Evolutionary conservation across 2,113 vertebrate species (phyloP).

Genomic region (Bufo bufo): DNA sequence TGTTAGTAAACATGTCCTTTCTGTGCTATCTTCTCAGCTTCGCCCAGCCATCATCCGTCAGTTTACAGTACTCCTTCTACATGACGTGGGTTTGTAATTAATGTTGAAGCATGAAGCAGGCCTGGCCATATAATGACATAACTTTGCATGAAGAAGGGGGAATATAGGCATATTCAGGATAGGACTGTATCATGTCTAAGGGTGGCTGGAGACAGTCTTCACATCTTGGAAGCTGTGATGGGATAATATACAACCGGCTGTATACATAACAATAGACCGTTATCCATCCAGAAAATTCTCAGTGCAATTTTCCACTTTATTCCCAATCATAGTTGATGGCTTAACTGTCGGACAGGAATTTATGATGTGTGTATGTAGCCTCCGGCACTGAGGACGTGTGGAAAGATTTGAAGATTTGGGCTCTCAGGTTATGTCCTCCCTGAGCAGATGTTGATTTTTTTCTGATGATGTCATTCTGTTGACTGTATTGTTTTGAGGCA

Average conservation of each 20-base stretch:
- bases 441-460: constrained; percentile 26
- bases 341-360: constrained; percentile 26
- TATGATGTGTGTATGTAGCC: constrained; percentile 27
- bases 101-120: constrained; percentile 1
- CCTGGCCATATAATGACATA: constrained; percentile 26
- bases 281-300: not conserved
- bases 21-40: not conserved
- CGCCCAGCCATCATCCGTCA: not conserved
- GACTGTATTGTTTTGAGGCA: not conserved
- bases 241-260: not conserved
- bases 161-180: not conserved
- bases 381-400: constrained; percentile 19
- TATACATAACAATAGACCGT: not conserved
- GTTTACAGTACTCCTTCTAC: not conserved
- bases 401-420: constrained; percentile 8
- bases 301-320: not conserved
- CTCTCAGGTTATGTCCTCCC: not conserved
- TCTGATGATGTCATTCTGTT: constrained; percentile 29
- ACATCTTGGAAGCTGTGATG: not conserved
- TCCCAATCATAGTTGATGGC: not conserved
- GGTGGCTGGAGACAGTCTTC: constrained; percentile 22
- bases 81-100: constrained; percentile 32
- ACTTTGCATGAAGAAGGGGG: not conserved
- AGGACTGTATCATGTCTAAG: constrained; percentile 12
- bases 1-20: not conserved